phyloP scores from a whole-genome alignment of 2,888 invertebrate genomes.

The Nomada ferruginata region DNA sequence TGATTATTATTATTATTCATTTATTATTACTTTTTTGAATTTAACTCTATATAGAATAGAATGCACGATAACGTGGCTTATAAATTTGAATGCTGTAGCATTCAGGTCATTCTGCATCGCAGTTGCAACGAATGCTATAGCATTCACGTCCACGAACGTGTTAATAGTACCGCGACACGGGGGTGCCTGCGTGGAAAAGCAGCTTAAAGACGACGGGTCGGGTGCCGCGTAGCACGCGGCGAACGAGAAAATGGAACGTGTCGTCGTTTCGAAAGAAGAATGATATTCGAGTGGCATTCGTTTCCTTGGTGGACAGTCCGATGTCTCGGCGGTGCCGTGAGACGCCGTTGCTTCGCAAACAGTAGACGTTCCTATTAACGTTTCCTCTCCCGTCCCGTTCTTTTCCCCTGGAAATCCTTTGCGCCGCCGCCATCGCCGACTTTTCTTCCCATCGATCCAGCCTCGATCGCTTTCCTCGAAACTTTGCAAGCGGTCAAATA shows the following conservation, averaged over 20 bases:
- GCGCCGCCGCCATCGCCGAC: background rate
- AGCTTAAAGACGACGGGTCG: conserved; percentile 25
- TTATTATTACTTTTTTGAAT: too few relatives aligned
- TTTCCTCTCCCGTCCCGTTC: background rate
- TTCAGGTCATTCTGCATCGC: too few relatives aligned
- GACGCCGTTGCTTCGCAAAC: conserved; percentile 24
- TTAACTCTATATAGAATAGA: too few relatives aligned
- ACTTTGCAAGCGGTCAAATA: conserved; percentile 26
- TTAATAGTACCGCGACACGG: conserved; percentile 5
- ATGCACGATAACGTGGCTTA: too few relatives aligned
- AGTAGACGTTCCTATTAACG: conserved; percentile 38
- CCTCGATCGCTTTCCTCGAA: conserved; percentile 6
- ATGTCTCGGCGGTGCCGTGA: conserved; percentile 23
- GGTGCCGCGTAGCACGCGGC: conserved; percentile 11
- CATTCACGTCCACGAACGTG: background rate
- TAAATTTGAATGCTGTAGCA: too few relatives aligned
- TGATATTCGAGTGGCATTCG: conserved; percentile 60
- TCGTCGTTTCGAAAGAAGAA: conserved; percentile 61
- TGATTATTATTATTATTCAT: too few relatives aligned
- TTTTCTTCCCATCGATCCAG: background rate
- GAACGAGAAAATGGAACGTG: conserved; percentile 60
- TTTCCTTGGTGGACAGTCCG: conserved; percentile 57
- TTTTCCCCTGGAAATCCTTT: background rate
- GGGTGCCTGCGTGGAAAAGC: background rate
- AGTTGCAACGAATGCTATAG: background rate